These are phyloP conservation scores for Dendroctonus valens DNA, from an alignment of 1,140 invertebrate genomes.

Conservation along the genomic window DNA sequence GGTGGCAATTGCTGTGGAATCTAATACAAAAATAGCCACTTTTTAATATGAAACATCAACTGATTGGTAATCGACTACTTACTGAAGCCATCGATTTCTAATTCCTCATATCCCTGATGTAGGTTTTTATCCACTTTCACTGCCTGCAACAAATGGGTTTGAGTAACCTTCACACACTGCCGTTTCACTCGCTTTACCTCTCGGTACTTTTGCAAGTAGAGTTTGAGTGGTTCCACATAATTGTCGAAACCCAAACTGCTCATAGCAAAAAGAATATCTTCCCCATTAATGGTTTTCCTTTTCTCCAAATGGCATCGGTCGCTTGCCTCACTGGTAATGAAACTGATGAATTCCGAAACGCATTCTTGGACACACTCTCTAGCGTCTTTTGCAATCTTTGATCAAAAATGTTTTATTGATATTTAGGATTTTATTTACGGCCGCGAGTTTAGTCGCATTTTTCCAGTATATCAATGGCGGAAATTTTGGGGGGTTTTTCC, in stretches of 20 bases:
- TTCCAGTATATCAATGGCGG: too few relatives aligned
- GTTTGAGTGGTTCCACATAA: slow-evolving; percentile 95
- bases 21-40: slow-evolving; percentile 18
- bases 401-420: not conserved
- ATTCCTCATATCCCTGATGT: slow-evolving; percentile 45
- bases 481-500: too few relatives aligned
- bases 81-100: slow-evolving; percentile 46
- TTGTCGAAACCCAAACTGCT: slow-evolving; percentile 96
- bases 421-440: too few relatives aligned
- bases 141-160: slow-evolving; percentile 44
- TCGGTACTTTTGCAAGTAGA: slow-evolving; percentile 96
- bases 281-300: slow-evolving; percentile 98
- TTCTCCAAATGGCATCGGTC: slow-evolving; percentile 97
- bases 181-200: slow-evolving; percentile 73
- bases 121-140: slow-evolving; percentile 49
- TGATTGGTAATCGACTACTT: slow-evolving; percentile 31
- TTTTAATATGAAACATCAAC: slow-evolving; percentile 1
- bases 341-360: slow-evolving; percentile 99
- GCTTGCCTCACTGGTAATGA: slow-evolving; percentile 97
- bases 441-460: too few relatives aligned
- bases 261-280: slow-evolving; percentile 97
- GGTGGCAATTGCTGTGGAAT: slow-evolving; percentile 16
- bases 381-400: slow-evolving; percentile 96
- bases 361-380: slow-evolving; percentile 99
- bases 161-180: too few relatives aligned